These are phyloP conservation scores for Coluber constrictor DNA, from an alignment of 2,797 vertebrate species.

Conservation along the genomic window DNA sequence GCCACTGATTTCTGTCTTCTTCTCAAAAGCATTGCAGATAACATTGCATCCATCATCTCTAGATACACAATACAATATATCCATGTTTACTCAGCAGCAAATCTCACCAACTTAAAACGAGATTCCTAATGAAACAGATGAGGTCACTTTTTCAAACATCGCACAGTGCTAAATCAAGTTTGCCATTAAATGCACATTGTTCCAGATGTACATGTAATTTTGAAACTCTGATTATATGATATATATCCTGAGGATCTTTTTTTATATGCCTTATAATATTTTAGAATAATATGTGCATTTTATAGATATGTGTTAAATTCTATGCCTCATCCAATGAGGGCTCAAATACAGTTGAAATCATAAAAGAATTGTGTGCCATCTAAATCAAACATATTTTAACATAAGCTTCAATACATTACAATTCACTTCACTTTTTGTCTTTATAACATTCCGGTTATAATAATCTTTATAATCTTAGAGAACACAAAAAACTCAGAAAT, in stretches of 20 bases:
- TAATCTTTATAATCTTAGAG: not conserved
- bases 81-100: not conserved
- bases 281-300: not conserved
- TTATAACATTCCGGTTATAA: not conserved
- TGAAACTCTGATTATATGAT: not conserved
- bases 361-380: not conserved
- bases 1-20: not conserved
- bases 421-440: not conserved
- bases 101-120: not conserved
- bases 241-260: not conserved
- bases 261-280: not conserved
- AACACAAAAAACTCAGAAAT: not conserved
- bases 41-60: not conserved
- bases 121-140: not conserved
- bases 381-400: not conserved
- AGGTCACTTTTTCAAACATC: not conserved
- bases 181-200: not conserved
- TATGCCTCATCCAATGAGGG: not conserved
- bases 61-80: not conserved
- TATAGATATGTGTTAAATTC: not conserved
- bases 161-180: not conserved
- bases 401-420: not conserved
- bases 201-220: not conserved
- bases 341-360: not conserved
- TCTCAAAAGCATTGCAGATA: not conserved